phyloP scores from a whole-genome alignment of 1,140 invertebrate species.

The Meloidogyne hapla region DNA sequence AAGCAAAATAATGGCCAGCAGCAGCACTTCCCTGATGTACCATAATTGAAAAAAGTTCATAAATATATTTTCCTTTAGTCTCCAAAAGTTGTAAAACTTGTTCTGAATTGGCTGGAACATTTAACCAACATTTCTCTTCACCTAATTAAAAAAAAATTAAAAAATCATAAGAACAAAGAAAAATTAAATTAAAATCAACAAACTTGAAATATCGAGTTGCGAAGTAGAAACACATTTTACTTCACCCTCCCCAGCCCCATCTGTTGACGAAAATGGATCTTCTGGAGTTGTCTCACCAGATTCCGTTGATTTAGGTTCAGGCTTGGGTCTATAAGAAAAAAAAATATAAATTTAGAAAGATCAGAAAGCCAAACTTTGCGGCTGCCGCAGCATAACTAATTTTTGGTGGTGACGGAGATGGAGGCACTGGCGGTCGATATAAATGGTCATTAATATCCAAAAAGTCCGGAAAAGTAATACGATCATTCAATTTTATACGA shows the following conservation, averaged over 20 bases:
- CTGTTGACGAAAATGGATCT: background rate
- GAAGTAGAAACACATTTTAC: background rate
- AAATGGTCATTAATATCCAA: slow-evolving; percentile 80
- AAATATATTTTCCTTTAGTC: slow-evolving; percentile 74
- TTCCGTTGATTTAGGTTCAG: background rate
- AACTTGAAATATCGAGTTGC: background rate
- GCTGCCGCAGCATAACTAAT: slow-evolving; percentile 54
- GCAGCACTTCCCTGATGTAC: slow-evolving; percentile 86
- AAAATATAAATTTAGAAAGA: no score
- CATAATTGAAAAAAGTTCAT: slow-evolving; percentile 88
- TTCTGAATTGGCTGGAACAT: slow-evolving; percentile 74
- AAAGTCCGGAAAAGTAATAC: slow-evolving; percentile 80
- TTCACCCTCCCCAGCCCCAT: background rate
- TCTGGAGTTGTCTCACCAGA: background rate
- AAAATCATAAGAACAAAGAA: no score
- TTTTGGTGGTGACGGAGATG: slow-evolving; percentile 49
- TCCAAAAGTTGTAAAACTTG: slow-evolving; percentile 44
- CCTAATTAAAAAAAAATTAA: background rate
- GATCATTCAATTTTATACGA: slow-evolving; percentile 86
- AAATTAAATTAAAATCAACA: background rate
- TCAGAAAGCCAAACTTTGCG: slow-evolving; percentile 39
- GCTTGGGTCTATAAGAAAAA: background rate
- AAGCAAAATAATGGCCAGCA: slow-evolving; percentile 89
- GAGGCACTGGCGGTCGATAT: slow-evolving; percentile 64
- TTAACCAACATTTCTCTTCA: slow-evolving; percentile 64